Conservation (phyloP, 2,888 invertebrate species). For the Coleophora flavipennella region DNA sequence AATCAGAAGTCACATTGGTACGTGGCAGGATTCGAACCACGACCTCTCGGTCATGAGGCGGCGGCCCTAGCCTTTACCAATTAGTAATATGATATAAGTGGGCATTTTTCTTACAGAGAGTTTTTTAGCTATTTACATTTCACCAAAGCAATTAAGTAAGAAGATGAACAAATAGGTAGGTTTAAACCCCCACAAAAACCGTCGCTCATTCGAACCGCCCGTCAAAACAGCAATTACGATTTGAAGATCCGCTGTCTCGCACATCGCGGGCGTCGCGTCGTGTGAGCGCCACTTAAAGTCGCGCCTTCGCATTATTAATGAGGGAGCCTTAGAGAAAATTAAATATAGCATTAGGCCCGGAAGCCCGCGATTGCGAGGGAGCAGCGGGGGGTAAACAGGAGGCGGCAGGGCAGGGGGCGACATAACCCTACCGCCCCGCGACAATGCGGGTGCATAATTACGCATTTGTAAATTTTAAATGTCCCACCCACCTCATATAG, state of each 20-base stretch:
- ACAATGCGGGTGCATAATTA: slow-evolving; percentile 73
- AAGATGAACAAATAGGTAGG: not conserved
- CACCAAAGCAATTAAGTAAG: not conserved
- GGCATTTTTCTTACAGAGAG: no score
- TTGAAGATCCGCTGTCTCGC: slow-evolving; percentile 26
- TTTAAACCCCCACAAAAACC: no score
- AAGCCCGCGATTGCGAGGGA: slow-evolving; percentile 54
- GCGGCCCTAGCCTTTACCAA: no score
- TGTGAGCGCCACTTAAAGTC: slow-evolving; percentile 72
- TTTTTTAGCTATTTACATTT: no score
- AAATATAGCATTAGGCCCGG: slow-evolving; percentile 73
- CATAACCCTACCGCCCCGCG: slow-evolving; percentile 60
- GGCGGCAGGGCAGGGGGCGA: slow-evolving; percentile 30
- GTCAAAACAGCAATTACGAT: no score
- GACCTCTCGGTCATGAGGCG: no score
- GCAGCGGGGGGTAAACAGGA: slow-evolving; percentile 20
- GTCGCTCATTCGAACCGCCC: no score
- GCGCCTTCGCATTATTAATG: slow-evolving; percentile 71
- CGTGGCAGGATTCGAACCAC: no score
- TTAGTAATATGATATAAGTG: no score
- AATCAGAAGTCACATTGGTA: no score
- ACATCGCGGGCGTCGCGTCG: slow-evolving; percentile 36
- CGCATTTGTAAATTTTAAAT: slow-evolving; percentile 74
- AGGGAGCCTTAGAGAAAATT: slow-evolving; percentile 73
- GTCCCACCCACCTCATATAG: slow-evolving; percentile 65